These are phyloP conservation scores for Cirrhinus molitorella DNA, from an alignment of 2,797 vertebrate species.

Conservation along the genomic window DNA sequence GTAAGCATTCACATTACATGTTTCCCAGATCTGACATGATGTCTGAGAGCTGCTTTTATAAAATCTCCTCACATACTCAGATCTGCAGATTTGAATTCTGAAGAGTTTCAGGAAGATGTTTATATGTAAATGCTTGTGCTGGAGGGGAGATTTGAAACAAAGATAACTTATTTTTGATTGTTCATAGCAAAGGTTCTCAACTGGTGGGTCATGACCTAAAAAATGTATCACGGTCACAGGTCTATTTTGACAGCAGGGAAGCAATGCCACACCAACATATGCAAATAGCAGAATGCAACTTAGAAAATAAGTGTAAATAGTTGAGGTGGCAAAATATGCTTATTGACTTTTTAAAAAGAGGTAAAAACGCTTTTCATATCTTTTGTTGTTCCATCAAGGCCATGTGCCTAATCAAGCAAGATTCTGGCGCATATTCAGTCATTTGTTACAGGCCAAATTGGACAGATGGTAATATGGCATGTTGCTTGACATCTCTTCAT, in stretches of 20 bases:
- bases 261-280: not conserved
- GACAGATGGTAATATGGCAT: not conserved
- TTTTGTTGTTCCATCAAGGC: not conserved
- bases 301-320: not conserved
- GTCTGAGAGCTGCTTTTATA: not conserved
- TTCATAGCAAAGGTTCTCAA: not conserved
- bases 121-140: not conserved
- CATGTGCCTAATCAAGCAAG: not conserved
- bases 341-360: slow-evolving; percentile 3
- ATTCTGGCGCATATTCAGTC: not conserved
- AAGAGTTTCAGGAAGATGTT: slow-evolving; percentile 15
- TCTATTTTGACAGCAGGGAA: not conserved
- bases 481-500: not conserved
- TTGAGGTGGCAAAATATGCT: not conserved
- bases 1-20: not conserved
- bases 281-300: not conserved
- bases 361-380: not conserved
- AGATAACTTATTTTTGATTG: not conserved
- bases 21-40: not conserved
- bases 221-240: not conserved
- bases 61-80: slow-evolving; percentile 12
- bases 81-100: slow-evolving; percentile 19
- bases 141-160: not conserved
- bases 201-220: slow-evolving; percentile 5
- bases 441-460: not conserved